A percentile compares a stretch with the other conserved stretches of the same genome.
Evolutionary conservation across 64 coral and sea anemone genomes (phyloP).

Genomic region (Acropora yongei): DNA sequence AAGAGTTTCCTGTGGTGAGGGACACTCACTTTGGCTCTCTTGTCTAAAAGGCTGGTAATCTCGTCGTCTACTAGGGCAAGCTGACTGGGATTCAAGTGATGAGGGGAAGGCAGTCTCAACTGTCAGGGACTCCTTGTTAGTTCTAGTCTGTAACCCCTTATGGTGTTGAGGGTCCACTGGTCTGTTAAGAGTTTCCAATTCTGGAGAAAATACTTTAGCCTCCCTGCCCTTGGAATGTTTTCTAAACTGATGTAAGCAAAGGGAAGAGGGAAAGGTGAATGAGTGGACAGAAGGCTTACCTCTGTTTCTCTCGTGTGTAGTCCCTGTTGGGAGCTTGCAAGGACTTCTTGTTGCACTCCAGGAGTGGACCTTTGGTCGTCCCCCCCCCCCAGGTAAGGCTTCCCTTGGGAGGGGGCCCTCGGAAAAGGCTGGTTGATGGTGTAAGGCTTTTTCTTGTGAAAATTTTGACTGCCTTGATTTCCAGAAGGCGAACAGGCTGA

Average conservation of each 20-base stretch:
- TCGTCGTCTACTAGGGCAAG: not conserved
- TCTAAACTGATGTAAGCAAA: not conserved
- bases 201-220: not conserved
- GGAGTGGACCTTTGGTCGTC: not conserved
- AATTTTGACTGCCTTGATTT: too few relatives aligned
- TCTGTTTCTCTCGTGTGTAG: too few relatives aligned
- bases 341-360: not conserved
- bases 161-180: not conserved
- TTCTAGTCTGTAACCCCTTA: not conserved
- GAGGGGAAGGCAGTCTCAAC: not conserved
- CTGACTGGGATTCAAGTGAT: not conserved
- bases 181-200: conserved; percentile 4
- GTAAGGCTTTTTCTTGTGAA: too few relatives aligned
- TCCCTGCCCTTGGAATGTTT: not conserved
- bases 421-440: not conserved
- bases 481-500: not conserved
- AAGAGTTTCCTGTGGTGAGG: not conserved
- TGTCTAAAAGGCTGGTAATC: not conserved
- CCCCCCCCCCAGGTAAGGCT: not conserved
- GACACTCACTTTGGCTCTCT: not conserved
- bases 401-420: not conserved
- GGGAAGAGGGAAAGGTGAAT: not conserved
- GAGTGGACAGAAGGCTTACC: not conserved
- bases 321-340: not conserved
- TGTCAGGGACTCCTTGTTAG: not conserved